Conservation (phyloP, 2,797 vertebrate genomes). For the Melanotaenia trifasciata region DNA sequence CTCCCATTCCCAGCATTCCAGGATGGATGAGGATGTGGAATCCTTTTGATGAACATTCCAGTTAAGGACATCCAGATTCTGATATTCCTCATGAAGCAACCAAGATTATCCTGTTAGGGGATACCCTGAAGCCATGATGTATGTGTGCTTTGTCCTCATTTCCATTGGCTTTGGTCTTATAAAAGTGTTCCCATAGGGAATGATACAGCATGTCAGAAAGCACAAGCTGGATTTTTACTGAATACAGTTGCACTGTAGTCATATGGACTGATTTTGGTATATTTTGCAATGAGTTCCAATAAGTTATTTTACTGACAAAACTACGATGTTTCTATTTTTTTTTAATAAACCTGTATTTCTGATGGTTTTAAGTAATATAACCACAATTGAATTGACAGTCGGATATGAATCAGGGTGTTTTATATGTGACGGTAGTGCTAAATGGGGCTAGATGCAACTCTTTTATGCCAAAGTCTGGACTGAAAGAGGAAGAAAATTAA, state of each 20-base stretch:
- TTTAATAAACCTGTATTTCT: neutral
- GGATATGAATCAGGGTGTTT: constrained; percentile 26
- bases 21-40: constrained; percentile 24
- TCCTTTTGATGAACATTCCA: constrained; percentile 57
- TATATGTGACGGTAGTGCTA: constrained; percentile 14
- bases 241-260: neutral
- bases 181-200: neutral
- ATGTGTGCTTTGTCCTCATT: neutral
- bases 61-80: constrained; percentile 21
- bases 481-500: constrained; percentile 18
- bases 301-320: neutral
- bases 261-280: neutral
- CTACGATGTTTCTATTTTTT: neutral
- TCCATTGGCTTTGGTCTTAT: neutral
- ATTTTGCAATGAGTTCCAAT: neutral
- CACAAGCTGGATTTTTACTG: neutral
- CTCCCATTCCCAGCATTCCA: constrained; percentile 53
- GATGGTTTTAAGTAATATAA: neutral
- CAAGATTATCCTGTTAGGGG: constrained; percentile 10
- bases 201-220: neutral
- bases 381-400: neutral
- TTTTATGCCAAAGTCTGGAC: constrained; percentile 8
- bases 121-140: constrained; percentile 18
- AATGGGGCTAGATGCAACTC: constrained; percentile 22
- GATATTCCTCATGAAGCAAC: constrained; percentile 5